Evolutionary conservation across 2,113 vertebrate genomes (phyloP).

Genomic region (Camelus bactrianus): DNA sequence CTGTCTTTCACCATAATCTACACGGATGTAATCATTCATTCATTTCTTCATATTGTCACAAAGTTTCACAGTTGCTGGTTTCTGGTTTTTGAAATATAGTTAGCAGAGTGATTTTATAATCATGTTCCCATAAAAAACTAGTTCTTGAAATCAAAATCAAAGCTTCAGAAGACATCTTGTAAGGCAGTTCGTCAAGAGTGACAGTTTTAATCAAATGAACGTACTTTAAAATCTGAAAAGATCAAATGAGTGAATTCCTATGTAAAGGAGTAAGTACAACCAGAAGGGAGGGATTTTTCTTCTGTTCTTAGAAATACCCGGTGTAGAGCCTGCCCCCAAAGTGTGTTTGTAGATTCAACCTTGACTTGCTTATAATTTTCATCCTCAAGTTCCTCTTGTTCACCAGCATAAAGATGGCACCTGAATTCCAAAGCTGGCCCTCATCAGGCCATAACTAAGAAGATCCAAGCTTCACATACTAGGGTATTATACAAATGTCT

Average conservation of each 20-base stretch:
- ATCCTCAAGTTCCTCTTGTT: background rate
- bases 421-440: background rate
- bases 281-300: background rate
- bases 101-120: background rate
- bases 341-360: background rate
- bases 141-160: conserved; percentile 27
- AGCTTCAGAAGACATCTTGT: background rate
- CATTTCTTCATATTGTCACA: conserved; percentile 1
- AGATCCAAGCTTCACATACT: background rate
- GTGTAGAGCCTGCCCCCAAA: background rate
- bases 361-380: background rate
- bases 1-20: background rate
- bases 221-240: background rate
- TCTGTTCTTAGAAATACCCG: background rate
- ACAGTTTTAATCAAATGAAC: background rate
- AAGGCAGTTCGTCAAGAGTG: background rate
- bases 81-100: conserved; percentile 5
- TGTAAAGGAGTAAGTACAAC: background rate
- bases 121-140: background rate
- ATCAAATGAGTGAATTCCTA: background rate
- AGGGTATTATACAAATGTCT: background rate
- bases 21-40: background rate
- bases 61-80: background rate
- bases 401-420: background rate
- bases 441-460: background rate